phyloP scores from a whole-genome alignment of 2,888 invertebrate genomes.

The Drosophila antonietae region DNA sequence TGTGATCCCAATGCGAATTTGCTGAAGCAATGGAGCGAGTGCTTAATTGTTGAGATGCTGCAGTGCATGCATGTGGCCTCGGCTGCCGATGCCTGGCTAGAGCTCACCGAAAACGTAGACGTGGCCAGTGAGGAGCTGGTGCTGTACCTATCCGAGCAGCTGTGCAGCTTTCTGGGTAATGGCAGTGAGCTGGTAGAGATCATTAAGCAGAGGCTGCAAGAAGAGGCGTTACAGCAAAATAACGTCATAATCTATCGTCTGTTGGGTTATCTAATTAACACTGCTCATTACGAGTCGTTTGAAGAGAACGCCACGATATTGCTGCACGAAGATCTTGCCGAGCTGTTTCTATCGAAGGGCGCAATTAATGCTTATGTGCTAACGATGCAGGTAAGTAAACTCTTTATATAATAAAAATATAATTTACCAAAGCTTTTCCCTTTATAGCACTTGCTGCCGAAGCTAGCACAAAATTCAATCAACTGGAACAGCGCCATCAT shows the following conservation, averaged over 20 bases:
- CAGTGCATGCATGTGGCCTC: conserved; percentile 72
- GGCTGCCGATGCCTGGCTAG: conserved; percentile 71
- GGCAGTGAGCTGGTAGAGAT: conserved; percentile 64
- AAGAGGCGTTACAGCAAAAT: conserved; percentile 55
- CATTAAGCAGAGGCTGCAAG: conserved; percentile 75
- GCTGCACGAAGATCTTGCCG: conserved; percentile 78
- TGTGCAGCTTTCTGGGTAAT: conserved; percentile 69
- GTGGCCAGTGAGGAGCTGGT: conserved; percentile 55
- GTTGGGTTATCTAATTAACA: conserved; percentile 66
- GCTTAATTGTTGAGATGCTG: conserved; percentile 67
- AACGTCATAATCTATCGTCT: conserved; percentile 71
- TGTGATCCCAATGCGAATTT: conserved; percentile 81
- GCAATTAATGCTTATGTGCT: conserved; percentile 73
- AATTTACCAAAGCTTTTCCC: background rate
- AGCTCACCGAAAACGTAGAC: conserved; percentile 44
- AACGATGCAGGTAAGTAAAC: conserved; percentile 70
- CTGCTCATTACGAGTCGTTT: conserved; percentile 72
- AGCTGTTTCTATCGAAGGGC: conserved; percentile 63
- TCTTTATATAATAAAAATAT: fast-evolving
- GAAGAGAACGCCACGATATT: conserved; percentile 79
- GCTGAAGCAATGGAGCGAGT: conserved; percentile 79
- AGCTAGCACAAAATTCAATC: conserved; percentile 70
- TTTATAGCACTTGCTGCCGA: conserved; percentile 74
- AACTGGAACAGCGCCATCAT: conserved; percentile 69
- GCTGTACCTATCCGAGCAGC: conserved; percentile 71